These are phyloP conservation scores for Brachionus asplanchnoidis DNA, from an alignment of 1,140 invertebrate genomes.

Conservation along the genomic window DNA sequence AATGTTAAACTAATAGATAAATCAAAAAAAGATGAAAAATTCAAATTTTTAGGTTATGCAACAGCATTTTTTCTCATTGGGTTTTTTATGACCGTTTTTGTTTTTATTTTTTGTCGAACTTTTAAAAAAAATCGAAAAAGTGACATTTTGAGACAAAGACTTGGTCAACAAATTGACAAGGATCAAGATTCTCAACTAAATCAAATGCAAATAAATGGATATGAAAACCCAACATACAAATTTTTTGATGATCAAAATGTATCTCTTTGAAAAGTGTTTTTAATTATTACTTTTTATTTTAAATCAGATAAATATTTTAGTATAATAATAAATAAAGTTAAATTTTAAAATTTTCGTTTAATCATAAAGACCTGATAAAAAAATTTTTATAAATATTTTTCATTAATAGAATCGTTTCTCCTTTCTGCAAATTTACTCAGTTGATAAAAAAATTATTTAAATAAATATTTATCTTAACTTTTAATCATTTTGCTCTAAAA, in stretches of 20 bases:
- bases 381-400: not conserved
- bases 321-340: not conserved
- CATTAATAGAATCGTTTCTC: too few species aligned
- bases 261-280: not conserved
- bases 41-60: not conserved
- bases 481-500: too few species aligned
- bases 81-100: not conserved
- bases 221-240: slow-evolving; percentile 33
- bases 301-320: not conserved
- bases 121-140: not conserved
- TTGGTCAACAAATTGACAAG: not conserved
- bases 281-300: not conserved
- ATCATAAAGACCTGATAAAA: too few species aligned
- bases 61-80: not conserved
- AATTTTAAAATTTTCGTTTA: not conserved
- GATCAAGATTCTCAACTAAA: slow-evolving; percentile 7
- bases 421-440: too few species aligned
- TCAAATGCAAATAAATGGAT: slow-evolving; percentile 27
- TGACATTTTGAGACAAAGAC: not conserved
- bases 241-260: slow-evolving; percentile 34
- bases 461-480: too few species aligned
- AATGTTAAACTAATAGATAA: not conserved
- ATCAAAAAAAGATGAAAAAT: not conserved
- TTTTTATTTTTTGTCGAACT: not conserved
- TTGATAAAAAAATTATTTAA: too few species aligned